Evolutionary conservation across 2,888 invertebrate species (phyloP).

Genomic region (Zelleria hepariella): DNA sequence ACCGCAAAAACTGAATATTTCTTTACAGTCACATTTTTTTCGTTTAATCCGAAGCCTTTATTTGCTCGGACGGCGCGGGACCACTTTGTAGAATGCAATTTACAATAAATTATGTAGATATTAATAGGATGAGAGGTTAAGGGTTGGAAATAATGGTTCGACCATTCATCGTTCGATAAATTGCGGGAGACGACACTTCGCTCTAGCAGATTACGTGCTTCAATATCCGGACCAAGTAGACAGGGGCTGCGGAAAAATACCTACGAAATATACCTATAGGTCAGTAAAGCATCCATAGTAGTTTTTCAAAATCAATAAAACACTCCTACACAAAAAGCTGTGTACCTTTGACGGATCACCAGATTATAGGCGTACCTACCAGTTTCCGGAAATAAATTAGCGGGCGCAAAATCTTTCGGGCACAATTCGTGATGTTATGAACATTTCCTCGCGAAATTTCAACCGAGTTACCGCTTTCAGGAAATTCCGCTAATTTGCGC

Average conservation of each 20-base stretch:
- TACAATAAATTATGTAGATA: conserved; percentile 72
- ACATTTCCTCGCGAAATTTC: conserved; percentile 26
- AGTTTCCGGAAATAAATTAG: conserved; percentile 19
- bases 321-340: not conserved
- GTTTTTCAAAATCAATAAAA: not conserved
- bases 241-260: conserved; percentile 15
- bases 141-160: conserved; percentile 63
- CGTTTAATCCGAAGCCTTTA: conserved; percentile 14
- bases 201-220: conserved; percentile 69
- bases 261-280: not conserved
- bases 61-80: conserved; percentile 40
- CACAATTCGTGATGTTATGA: conserved; percentile 26
- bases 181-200: conserved; percentile 64
- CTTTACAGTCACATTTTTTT: not conserved
- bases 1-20: not conserved
- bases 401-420: conserved; percentile 6
- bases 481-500: conserved; percentile 29
- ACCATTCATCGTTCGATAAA: conserved; percentile 69
- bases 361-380: conserved; percentile 11
- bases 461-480: conserved; percentile 21
- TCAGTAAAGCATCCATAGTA: not conserved
- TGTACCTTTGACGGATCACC: not conserved
- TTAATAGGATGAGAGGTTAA: conserved; percentile 69
- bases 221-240: conserved; percentile 61
- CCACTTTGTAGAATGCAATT: conserved; percentile 64